Percentiles rank a stretch among this genome's conserved stretches.
Conservation (phyloP, 2,113 vertebrate species). For the Toxotes jaculatrix region DNA sequence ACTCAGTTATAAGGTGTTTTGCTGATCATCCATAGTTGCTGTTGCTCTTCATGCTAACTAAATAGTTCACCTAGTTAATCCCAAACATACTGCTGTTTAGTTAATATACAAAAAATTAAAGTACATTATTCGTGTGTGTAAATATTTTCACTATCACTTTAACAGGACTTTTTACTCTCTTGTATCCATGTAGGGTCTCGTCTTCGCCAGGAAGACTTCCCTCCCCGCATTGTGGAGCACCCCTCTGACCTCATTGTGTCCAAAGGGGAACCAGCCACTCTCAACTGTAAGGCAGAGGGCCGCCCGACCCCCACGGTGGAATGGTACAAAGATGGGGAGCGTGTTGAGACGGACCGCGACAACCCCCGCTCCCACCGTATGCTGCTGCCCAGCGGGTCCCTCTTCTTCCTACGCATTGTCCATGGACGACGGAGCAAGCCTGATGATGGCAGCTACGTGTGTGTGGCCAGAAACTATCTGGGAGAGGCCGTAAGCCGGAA, state of each 20-base stretch:
- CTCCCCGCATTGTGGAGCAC: slow-evolving; percentile 96
- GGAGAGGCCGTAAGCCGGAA: slow-evolving; percentile 95
- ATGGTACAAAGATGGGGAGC: slow-evolving; percentile 96
- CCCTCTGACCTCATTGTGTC: slow-evolving; percentile 97
- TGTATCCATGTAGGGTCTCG: slow-evolving; percentile 88
- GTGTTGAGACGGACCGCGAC: slow-evolving; percentile 95
- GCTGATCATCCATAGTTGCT: background rate
- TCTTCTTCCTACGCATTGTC: slow-evolving; percentile 96
- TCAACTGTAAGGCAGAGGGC: slow-evolving; percentile 97
- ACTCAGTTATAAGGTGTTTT: too few species aligned
- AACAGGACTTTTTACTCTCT: background rate
- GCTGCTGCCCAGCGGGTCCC: slow-evolving; percentile 95
- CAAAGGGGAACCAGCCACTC: slow-evolving; percentile 96
- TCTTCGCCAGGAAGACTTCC: slow-evolving; percentile 95
- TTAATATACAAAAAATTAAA: background rate
- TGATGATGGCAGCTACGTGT: slow-evolving; percentile 94
- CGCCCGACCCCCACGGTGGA: slow-evolving; percentile 93
- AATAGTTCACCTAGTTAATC: background rate
- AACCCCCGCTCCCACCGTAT: slow-evolving; percentile 95
- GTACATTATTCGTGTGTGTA: slow-evolving; percentile 33
- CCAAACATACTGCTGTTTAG: slow-evolving; percentile 9
- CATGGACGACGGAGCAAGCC: slow-evolving; percentile 95
- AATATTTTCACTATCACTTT: slow-evolving; percentile 5
- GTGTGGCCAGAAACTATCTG: slow-evolving; percentile 94
- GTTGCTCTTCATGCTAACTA: background rate